These are phyloP conservation scores for Xenopus laevis DNA, from an alignment of 2,113 vertebrate genomes.

Conservation along the genomic window DNA sequence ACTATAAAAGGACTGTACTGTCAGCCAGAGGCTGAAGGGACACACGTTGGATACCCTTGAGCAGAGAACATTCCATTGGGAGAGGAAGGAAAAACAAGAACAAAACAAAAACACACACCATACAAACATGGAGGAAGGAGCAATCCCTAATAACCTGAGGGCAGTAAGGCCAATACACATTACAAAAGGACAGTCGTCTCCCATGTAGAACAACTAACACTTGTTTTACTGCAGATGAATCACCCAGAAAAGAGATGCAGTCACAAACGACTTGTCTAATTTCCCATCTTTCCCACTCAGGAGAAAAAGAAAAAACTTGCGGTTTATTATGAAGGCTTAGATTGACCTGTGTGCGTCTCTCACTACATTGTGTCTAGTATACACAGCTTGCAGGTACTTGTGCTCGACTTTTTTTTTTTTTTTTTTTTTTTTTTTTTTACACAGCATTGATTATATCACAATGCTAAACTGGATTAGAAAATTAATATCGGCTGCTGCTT, in stretches of 20 bases:
- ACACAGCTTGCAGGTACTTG: slow-evolving; percentile 6
- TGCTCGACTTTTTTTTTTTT: too few relatives aligned
- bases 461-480: slow-evolving; percentile 58
- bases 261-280: slow-evolving; percentile 64
- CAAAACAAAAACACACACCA: slow-evolving; percentile 64
- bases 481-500: slow-evolving; percentile 22
- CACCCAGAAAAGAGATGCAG: slow-evolving; percentile 25
- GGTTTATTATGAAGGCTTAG: background rate
- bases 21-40: background rate
- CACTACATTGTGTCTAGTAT: background rate
- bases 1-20: too few relatives aligned
- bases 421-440: too few relatives aligned
- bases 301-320: slow-evolving; percentile 14
- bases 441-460: slow-evolving; percentile 63
- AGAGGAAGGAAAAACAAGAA: background rate
- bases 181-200: slow-evolving; percentile 29
- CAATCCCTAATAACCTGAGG: slow-evolving; percentile 74
- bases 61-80: background rate
- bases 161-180: slow-evolving; percentile 71
- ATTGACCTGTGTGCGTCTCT: background rate
- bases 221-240: slow-evolving; percentile 5
- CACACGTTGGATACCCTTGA: background rate
- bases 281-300: slow-evolving; percentile 42
- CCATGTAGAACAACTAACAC: slow-evolving; percentile 13
- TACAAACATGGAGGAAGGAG: slow-evolving; percentile 82